Percentiles rank a stretch among this genome's conserved stretches.
Evolutionary conservation across 2,888 invertebrate genomes (phyloP).

Genomic region (Schrankia costaestrigalis): DNA sequence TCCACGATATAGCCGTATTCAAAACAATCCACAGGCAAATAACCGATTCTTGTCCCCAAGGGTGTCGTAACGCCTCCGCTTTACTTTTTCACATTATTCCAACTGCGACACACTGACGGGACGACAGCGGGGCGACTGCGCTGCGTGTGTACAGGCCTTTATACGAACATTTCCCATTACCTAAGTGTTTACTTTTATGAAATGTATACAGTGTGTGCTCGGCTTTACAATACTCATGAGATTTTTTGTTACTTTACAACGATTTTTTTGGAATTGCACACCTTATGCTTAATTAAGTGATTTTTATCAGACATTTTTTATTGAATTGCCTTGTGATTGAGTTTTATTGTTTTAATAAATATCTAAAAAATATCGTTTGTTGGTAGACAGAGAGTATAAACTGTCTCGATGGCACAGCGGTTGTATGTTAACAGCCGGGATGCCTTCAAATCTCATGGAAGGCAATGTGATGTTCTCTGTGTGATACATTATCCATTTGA

Average conservation of each 20-base stretch:
- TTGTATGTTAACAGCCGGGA: no score
- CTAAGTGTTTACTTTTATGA: constrained; percentile 73
- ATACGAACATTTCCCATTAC: constrained; percentile 64
- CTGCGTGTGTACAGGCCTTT: constrained; percentile 20
- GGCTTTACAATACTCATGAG: constrained; percentile 54
- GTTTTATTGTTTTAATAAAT: no score
- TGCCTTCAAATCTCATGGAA: no score
- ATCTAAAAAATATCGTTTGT: no score
- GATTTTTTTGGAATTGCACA: constrained; percentile 35
- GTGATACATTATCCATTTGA: no score
- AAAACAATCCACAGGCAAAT: constrained; percentile 75
- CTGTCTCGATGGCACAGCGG: no score
- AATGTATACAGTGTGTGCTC: constrained; percentile 49
- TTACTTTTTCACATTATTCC: constrained; percentile 69
- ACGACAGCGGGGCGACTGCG: constrained; percentile 18
- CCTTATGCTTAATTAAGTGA: constrained; percentile 21
- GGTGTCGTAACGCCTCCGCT: constrained; percentile 68
- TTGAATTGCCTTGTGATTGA: no score
- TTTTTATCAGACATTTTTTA: constrained; percentile 8
- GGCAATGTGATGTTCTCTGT: no score
- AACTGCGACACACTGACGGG: constrained; percentile 22
- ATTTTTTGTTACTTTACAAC: constrained; percentile 35
- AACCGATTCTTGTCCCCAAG: constrained; percentile 70
- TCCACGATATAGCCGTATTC: constrained; percentile 54
- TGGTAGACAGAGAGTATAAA: no score